These are phyloP conservation scores for Drosophila insularis DNA, from an alignment of 1,140 invertebrate species.

Conservation along the genomic window DNA sequence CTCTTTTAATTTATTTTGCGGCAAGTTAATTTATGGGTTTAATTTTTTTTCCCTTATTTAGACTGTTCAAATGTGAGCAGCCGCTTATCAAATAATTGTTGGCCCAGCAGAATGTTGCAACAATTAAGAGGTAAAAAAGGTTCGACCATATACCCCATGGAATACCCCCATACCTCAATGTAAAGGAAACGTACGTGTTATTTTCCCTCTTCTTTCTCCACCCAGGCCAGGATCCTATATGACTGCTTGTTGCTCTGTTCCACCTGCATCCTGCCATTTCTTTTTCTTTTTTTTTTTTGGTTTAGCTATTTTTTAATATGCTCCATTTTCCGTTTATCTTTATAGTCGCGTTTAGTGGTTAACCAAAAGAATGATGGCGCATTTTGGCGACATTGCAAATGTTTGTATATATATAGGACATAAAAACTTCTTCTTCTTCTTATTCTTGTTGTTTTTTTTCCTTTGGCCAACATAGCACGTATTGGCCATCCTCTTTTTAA, in stretches of 20 bases:
- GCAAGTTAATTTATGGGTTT: conserved; percentile 65
- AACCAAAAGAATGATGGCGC: conserved; percentile 64
- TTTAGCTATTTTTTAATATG: conserved; percentile 51
- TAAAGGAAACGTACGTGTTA: not conserved
- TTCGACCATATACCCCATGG: conserved; percentile 31
- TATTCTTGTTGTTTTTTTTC: too few relatives aligned
- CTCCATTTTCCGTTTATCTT: conserved; percentile 70
- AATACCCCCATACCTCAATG: conserved; percentile 23
- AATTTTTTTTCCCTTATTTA: not conserved
- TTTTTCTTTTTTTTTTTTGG: not conserved
- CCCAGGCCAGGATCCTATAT: conserved; percentile 5
- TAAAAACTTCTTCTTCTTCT: too few relatives aligned
- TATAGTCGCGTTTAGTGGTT: conserved; percentile 77
- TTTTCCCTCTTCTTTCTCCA: conserved; percentile 19
- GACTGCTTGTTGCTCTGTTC: conserved; percentile 53
- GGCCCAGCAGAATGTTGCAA: conserved; percentile 67
- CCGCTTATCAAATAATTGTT: conserved; percentile 82
- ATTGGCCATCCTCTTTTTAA: not conserved
- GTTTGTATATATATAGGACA: too few relatives aligned
- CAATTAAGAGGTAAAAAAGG: conserved; percentile 75
- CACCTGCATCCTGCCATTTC: not conserved
- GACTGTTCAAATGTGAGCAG: conserved; percentile 60
- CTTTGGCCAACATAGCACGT: not conserved
- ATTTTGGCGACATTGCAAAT: conserved; percentile 1
- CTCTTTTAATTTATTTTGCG: conserved; percentile 74